A percentile compares a stretch with the other conserved stretches of the same genome.
phyloP scores from a whole-genome alignment of 35 echinoderm and acorn worm genomes.

The Lytechinus pictus region DNA sequence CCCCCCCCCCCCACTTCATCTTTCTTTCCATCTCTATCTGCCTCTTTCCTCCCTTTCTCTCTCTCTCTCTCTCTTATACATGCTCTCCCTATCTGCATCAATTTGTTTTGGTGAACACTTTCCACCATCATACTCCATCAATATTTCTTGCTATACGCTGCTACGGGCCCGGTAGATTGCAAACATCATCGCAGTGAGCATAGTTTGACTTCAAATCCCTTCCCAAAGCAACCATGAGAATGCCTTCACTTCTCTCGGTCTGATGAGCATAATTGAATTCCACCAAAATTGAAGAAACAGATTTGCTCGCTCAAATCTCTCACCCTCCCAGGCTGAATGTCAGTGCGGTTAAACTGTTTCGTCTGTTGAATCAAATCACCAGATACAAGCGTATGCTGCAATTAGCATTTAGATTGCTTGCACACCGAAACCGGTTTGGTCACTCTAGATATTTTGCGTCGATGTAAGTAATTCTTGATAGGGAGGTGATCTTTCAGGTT shows the following conservation, averaged over 20 bases:
- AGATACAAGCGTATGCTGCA: background rate
- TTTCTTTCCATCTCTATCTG: too few species aligned
- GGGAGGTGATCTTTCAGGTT: background rate
- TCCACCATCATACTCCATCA: background rate
- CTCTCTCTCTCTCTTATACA: too few species aligned
- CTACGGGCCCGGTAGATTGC: background rate
- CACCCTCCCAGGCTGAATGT: background rate
- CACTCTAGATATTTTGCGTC: background rate
- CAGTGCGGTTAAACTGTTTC: background rate
- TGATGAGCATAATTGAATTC: background rate
- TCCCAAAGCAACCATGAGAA: background rate
- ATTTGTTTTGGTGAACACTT: background rate
- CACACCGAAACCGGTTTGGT: background rate
- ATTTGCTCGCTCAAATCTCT: slow-evolving; percentile 6
- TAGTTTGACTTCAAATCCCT: slow-evolving; percentile 2
- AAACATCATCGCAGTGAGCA: background rate
- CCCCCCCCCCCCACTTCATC: background rate
- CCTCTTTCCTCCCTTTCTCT: too few species aligned
- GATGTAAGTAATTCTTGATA: background rate
- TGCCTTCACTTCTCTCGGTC: background rate
- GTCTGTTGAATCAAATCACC: background rate
- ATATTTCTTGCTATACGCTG: background rate
- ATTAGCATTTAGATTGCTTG: slow-evolving; percentile 4
- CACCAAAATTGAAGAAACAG: background rate
- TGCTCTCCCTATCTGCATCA: too few species aligned